These are phyloP conservation scores for Cryptocephalus primarius DNA, from an alignment of 2,888 invertebrate genomes.

Conservation along the genomic window DNA sequence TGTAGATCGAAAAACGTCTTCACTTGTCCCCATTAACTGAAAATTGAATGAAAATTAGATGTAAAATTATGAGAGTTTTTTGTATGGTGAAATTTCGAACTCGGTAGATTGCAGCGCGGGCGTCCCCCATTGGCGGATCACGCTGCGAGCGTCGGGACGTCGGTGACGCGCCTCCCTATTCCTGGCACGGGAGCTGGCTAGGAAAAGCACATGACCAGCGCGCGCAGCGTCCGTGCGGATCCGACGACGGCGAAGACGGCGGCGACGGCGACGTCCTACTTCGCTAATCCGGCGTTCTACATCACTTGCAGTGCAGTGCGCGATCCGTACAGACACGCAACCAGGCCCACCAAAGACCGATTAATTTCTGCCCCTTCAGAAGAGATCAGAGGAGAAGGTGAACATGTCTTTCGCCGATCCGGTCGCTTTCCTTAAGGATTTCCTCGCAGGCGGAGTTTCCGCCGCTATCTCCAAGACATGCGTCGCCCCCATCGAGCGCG, in stretches of 20 bases:
- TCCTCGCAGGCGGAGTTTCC: slow-evolving; percentile 82
- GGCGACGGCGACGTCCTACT: background rate
- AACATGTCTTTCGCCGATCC: slow-evolving; percentile 52
- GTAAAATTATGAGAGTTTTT: too few species aligned
- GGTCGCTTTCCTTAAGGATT: slow-evolving; percentile 79
- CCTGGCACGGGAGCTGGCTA: slow-evolving; percentile 20
- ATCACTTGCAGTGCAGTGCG: slow-evolving; percentile 46
- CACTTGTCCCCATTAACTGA: too few species aligned
- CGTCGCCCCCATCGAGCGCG: slow-evolving; percentile 91
- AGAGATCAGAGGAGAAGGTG: too few species aligned
- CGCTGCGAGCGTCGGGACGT: too few species aligned
- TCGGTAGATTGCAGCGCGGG: too few species aligned
- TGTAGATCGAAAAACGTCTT: too few species aligned
- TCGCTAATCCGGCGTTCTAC: background rate
- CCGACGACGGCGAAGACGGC: background rate
- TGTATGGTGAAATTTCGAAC: too few species aligned
- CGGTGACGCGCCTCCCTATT: slow-evolving; percentile 13
- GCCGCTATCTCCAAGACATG: slow-evolving; percentile 91
- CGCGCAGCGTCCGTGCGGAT: slow-evolving; percentile 5
- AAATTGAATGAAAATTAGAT: too few species aligned
- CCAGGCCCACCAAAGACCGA: slow-evolving; percentile 1
- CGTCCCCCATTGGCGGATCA: too few species aligned
- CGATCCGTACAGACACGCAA: slow-evolving; percentile 32
- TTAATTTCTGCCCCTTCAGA: background rate
- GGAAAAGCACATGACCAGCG: slow-evolving; percentile 30